Percentiles rank a stretch among this genome's conserved stretches.
These are phyloP conservation scores for Erpetoichthys calabaricus DNA, from an alignment of 2,797 vertebrate species.

Conservation along the genomic window DNA sequence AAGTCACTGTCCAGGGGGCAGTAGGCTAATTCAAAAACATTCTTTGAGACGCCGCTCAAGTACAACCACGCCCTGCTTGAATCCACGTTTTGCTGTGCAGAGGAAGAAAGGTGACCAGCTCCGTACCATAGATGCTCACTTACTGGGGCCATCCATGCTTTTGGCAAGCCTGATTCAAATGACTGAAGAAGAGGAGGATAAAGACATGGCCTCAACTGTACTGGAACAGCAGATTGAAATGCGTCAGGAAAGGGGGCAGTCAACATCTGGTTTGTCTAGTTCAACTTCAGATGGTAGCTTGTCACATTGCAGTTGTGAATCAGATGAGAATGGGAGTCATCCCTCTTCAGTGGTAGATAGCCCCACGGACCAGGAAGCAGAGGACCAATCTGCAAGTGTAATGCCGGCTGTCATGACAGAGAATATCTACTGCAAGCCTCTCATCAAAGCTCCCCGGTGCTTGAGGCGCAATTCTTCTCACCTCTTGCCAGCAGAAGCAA, in stretches of 20 bases:
- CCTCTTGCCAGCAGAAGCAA: conserved; percentile 37
- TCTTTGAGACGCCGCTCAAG: conserved; percentile 54
- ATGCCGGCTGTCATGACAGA: conserved; percentile 13
- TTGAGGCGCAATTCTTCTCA: conserved; percentile 56
- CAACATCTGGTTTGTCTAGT: too few relatives aligned
- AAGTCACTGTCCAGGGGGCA: conserved; percentile 11
- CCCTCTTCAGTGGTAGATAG: too few relatives aligned
- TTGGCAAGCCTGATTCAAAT: conserved; percentile 53
- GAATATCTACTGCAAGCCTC: conserved; percentile 22
- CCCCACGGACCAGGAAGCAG: conserved; percentile 16
- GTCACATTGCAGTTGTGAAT: conserved; percentile 18
- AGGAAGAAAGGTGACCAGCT: conserved; percentile 22
- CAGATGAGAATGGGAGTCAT: conserved; percentile 3
- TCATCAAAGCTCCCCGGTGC: conserved; percentile 47
- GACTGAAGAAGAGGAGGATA: conserved; percentile 22
- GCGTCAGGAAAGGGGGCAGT: conserved; percentile 13
- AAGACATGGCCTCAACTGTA: conserved; percentile 8
- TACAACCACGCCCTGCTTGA: conserved; percentile 53
- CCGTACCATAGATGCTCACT: conserved; percentile 36
- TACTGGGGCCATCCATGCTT: conserved; percentile 51
- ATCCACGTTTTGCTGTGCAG: conserved; percentile 54
- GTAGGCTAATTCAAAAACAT: conserved; percentile 8
- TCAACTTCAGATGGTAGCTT: too few relatives aligned
- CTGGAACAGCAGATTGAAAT: conserved; percentile 35
- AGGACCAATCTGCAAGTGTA: conserved; percentile 7